Evolutionary conservation across 1,140 invertebrate genomes (phyloP).

Genomic region (Cardiocondyla obscurior): DNA sequence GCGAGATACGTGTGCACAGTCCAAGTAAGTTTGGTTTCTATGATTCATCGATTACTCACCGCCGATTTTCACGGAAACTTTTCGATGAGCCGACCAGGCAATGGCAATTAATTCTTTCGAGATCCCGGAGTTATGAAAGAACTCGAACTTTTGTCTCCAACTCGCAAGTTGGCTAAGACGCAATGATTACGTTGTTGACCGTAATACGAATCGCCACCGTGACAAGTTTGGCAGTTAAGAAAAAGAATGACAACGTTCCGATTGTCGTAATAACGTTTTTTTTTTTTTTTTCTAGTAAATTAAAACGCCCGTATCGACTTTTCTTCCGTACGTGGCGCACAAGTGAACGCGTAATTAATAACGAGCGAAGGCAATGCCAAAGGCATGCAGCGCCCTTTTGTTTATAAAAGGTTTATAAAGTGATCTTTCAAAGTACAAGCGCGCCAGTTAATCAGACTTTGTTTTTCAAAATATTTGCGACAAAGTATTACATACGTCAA

Average conservation of each 20-base stretch:
- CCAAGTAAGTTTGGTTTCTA: constrained; percentile 70
- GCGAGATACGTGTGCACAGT: constrained; percentile 74
- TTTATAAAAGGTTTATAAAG: constrained; percentile 17
- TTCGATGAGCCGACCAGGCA: neutral
- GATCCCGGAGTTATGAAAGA: constrained; percentile 29
- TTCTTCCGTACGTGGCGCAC: neutral
- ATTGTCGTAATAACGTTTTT: neutral
- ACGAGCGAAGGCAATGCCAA: neutral
- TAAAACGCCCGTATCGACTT: neutral
- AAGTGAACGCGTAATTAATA: constrained; percentile 30
- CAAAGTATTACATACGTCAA: neutral
- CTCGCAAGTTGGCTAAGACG: neutral
- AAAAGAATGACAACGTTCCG: neutral
- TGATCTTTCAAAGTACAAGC: neutral
- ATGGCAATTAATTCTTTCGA: neutral
- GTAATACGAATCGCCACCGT: constrained; percentile 24
- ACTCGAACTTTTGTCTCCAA: constrained; percentile 5
- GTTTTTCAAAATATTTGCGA: neutral
- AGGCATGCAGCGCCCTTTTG: neutral
- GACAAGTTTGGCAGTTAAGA: neutral
- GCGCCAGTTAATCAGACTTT: constrained; percentile 11
- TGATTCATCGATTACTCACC: neutral
- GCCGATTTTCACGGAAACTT: neutral
- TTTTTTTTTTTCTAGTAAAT: neutral
- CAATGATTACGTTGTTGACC: constrained; percentile 39